phyloP scores from a whole-genome alignment of 1,140 invertebrate species.

The Cherax quadricarinatus region DNA sequence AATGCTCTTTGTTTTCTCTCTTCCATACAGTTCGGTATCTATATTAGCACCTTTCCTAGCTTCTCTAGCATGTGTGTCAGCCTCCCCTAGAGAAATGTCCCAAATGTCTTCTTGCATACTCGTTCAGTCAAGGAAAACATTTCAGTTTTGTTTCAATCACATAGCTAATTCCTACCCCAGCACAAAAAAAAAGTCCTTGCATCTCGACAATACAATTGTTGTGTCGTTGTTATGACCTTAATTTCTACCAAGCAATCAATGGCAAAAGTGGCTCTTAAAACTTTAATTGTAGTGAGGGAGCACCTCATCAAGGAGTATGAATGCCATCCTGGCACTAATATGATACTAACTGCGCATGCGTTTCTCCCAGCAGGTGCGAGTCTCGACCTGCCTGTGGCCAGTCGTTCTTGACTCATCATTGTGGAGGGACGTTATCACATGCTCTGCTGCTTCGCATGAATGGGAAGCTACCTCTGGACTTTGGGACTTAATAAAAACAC shows the following conservation, averaged over 20 bases:
- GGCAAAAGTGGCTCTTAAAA: not conserved
- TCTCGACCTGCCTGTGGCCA: conserved; percentile 50
- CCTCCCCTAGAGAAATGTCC: too few relatives aligned
- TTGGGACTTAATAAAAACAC: not conserved
- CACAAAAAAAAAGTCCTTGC: too few relatives aligned
- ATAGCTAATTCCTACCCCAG: too few relatives aligned
- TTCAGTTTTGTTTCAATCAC: too few relatives aligned
- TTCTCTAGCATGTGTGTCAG: too few relatives aligned
- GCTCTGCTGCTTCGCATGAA: not conserved
- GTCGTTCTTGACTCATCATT: conserved; percentile 22
- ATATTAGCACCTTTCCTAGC: too few relatives aligned
- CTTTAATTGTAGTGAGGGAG: not conserved
- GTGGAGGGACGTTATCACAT: conserved; percentile 15
- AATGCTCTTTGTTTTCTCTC: too few relatives aligned
- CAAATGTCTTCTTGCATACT: too few relatives aligned
- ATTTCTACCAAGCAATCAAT: not conserved
- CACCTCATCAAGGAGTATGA: not conserved
- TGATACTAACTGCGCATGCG: conserved; percentile 55
- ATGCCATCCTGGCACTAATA: not conserved
- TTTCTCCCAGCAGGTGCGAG: conserved; percentile 30
- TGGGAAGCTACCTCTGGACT: not conserved
- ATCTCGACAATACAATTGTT: not conserved
- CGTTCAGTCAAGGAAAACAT: too few relatives aligned
- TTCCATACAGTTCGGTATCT: too few relatives aligned
- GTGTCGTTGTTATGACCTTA: not conserved